Percentiles rank a stretch among this genome's conserved stretches.
Evolutionary conservation across 1,140 invertebrate genomes (phyloP).

Genomic region (Megathymus violae): DNA sequence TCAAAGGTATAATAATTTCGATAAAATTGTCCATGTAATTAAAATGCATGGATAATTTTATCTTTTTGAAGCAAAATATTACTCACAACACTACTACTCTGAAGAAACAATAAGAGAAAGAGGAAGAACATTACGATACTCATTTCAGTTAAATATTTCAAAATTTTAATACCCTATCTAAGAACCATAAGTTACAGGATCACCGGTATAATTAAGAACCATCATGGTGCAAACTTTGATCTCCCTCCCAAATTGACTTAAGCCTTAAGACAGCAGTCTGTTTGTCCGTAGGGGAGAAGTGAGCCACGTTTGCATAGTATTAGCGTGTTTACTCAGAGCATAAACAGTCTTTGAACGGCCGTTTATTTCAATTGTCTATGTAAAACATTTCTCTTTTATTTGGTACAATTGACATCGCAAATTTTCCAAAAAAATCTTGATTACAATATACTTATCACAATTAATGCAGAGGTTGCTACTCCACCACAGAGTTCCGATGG

Average conservation of each 20-base stretch:
- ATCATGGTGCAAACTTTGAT: constrained; percentile 22
- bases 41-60: no score
- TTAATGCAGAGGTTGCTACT: no score
- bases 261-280: constrained; percentile 29
- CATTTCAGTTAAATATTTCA: constrained; percentile 7
- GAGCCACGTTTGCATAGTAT: constrained; percentile 29
- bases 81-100: no score
- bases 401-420: no score
- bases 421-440: no score
- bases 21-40: no score
- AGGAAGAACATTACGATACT: background rate
- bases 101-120: background rate
- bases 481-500: no score
- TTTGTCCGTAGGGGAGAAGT: constrained; percentile 28
- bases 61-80: no score
- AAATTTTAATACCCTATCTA: constrained; percentile 9
- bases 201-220: constrained; percentile 23
- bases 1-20: no score
- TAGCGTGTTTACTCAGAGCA: constrained; percentile 14
- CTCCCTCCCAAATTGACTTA: constrained; percentile 21
- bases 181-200: constrained; percentile 23
- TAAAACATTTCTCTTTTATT: no score
- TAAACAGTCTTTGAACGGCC: constrained; percentile 19
- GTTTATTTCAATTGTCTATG: constrained; percentile 24
- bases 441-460: no score